Base-by-base conservation (phyloP, 2,797 vertebrate genomes). In the Discoglossus pictus region DNA sequence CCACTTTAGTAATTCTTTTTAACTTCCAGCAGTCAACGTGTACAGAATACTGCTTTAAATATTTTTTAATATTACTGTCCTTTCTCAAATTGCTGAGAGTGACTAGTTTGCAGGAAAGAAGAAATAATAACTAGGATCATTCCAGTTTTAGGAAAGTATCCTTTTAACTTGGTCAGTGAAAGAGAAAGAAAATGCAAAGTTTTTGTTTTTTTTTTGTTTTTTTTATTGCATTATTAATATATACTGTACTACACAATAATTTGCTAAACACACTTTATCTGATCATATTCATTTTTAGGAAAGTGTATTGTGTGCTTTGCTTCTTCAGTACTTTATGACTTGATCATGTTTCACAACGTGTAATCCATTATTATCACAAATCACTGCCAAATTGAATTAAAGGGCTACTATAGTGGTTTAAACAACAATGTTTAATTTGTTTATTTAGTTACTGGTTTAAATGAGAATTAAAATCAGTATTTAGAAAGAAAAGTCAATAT, bases 81-180 rank as follows among this genome's bases (percentile, higher is more conserved):
- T 84, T 92, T 95, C 87, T 96, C 90, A 90, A 92, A 95, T 94
- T 89, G 93, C 93, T 95, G 83, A 94, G 91, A 92, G 92, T 87
- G 90, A 92, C 92, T 87, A 88, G 92, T 92, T 90, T 88, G 90
- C 90, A 88, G 92, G 60, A 71, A 71, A 64, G 53, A 11, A 61
- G 3, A 68, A 27, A 58, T 53, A 35, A 31, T 3, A 25, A 61
- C 7, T 13, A 89, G 92, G 89, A 83, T 91, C 87, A 86, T 87
- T 89, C 87, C 83, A 82, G 87, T 85, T 88, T 86, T 75, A 76
- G 86, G 87, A 92, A 91, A 89, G 90, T 92, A 88, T 91, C 89
- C 90, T 84, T 82, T 46, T 69, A 75, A 65, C 20, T 12, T 73
- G 77, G 76, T 73, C 74, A 76, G 50, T 70, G 73, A 73, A 47